Conservation (phyloP, 2,888 invertebrate genomes). For the Taenaris catops region DNA sequence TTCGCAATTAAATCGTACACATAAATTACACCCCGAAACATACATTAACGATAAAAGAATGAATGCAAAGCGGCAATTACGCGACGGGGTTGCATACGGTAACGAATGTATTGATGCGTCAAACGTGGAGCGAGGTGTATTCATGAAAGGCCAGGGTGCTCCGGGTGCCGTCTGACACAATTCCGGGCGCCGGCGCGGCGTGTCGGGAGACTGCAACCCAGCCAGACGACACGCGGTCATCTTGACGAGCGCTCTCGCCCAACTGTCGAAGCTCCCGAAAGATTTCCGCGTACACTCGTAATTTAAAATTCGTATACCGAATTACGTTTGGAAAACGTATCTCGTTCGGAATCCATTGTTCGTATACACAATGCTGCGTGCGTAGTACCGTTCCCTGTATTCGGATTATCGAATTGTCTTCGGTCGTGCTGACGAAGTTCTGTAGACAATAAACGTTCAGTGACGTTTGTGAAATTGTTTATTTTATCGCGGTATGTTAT, state of each 20-base stretch:
- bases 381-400: conserved; percentile 49
- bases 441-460: conserved; percentile 21
- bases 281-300: conserved; percentile 26
- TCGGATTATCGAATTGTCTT: conserved; percentile 48
- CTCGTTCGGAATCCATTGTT: conserved; percentile 44
- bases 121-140: conserved; percentile 51
- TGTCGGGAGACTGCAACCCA: conserved; percentile 50
- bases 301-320: conserved; percentile 22
- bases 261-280: conserved; percentile 26
- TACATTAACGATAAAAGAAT: conserved; percentile 10
- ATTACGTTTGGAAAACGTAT: conserved; percentile 17
- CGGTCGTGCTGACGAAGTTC: conserved; percentile 40
- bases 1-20: no score
- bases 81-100: conserved; percentile 38
- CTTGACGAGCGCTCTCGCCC: conserved; percentile 53
- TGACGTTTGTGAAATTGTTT: conserved; percentile 26
- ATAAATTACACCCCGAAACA: neutral
- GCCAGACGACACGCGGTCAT: conserved; percentile 72
- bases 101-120: conserved; percentile 62
- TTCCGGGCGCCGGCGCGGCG: conserved; percentile 77
- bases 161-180: conserved; percentile 69
- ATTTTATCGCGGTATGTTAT: no score
- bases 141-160: conserved; percentile 57
- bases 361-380: conserved; percentile 48
- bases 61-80: conserved; percentile 34